phyloP scores from a whole-genome alignment of 2,888 invertebrate genomes.

The Laothoe populi region DNA sequence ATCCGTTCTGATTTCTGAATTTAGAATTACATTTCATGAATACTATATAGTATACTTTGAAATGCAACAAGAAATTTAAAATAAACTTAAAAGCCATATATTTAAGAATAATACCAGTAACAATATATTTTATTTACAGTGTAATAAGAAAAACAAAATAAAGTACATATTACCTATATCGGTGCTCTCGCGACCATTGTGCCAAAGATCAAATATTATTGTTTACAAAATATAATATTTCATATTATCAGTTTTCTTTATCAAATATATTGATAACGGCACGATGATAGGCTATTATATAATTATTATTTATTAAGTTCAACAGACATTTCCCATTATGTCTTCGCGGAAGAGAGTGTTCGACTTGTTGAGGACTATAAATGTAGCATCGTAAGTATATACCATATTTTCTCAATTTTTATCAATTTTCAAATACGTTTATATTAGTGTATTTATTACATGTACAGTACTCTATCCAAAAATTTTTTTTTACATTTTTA shows the following conservation, averaged over 20 bases:
- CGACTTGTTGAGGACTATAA: constrained; percentile 87
- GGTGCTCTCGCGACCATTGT: no score
- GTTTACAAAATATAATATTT: background rate
- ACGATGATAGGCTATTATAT: constrained; percentile 27
- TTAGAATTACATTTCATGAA: no score
- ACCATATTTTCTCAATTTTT: constrained; percentile 18
- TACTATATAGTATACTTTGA: no score
- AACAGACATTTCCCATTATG: constrained; percentile 34
- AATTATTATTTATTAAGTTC: constrained; percentile 28
- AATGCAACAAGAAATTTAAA: no score
- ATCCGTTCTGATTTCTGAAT: no score
- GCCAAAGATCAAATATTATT: constrained; percentile 4
- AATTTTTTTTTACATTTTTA: no score
- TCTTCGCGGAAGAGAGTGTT: constrained; percentile 82
- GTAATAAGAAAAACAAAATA: no score
- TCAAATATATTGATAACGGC: constrained; percentile 29
- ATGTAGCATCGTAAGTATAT: constrained; percentile 87
- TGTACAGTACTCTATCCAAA: no score
- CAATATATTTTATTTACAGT: no score
- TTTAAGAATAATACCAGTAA: no score
- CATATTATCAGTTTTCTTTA: constrained; percentile 2
- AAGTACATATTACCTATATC: no score
- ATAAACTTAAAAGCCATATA: no score
- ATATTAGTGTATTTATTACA: background rate
- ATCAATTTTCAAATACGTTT: background rate